Evolutionary conservation across 2,888 invertebrate species (phyloP).

Genomic region (Drosophila nigricruria): DNA sequence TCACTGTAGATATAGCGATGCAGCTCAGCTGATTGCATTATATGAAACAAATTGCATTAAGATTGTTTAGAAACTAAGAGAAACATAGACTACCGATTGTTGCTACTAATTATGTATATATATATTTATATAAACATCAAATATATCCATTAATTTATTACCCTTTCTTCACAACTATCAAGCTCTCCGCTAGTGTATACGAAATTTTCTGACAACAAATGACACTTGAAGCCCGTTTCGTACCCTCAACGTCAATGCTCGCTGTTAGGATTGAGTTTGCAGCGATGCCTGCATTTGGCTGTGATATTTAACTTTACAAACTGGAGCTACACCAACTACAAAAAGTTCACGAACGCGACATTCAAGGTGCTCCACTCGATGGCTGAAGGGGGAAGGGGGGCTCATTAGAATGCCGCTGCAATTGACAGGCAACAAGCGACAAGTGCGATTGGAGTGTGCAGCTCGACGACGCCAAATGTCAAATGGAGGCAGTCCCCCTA

Average conservation of each 20-base stretch:
- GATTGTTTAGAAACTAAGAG: background rate
- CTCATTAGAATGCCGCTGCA: constrained; percentile 71
- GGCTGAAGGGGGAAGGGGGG: constrained; percentile 17
- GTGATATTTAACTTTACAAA: constrained; percentile 64
- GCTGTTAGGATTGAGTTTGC: constrained; percentile 16
- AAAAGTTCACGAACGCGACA: constrained; percentile 70
- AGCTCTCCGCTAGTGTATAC: background rate
- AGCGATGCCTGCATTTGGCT: constrained; percentile 37
- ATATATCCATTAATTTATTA: background rate
- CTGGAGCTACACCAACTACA: constrained; percentile 38
- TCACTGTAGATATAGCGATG: too few species aligned
- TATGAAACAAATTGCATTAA: background rate
- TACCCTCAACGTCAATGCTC: constrained; percentile 9
- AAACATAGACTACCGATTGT: background rate
- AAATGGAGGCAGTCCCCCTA: constrained; percentile 18
- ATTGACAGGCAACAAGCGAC: constrained; percentile 62
- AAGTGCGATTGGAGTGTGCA: constrained; percentile 38
- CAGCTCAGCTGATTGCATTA: too few species aligned
- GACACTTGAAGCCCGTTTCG: constrained; percentile 5
- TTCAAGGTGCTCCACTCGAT: constrained; percentile 51
- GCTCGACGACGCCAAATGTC: constrained; percentile 46
- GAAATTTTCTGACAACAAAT: constrained; percentile 19
- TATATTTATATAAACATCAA: background rate
- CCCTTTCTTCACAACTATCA: background rate
- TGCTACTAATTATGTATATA: background rate